Base-by-base conservation (phyloP, 2,113 vertebrate species). In the Butorides virescens region DNA sequence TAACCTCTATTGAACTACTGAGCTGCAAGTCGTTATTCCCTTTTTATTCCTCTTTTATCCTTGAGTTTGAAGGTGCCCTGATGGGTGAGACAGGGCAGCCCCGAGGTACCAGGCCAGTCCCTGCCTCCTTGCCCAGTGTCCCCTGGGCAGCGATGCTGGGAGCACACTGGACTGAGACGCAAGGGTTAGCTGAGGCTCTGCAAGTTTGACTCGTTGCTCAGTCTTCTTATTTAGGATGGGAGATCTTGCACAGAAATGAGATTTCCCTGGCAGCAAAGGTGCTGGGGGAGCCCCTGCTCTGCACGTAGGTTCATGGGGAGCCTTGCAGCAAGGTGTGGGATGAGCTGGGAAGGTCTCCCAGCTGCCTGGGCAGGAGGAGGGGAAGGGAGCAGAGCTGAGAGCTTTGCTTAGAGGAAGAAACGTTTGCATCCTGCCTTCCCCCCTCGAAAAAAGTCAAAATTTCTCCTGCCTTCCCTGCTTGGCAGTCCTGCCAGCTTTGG, bases 291-390 rank as follows among this genome's bases (percentile, higher is more conserved):
- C 39, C 22, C 26, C 22, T n/a, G 30, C 46, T 55, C 63, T 10
- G 16, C 55, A 15, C 34, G 2, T 13, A 11, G 25, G 37, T 21
- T 65, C 55, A 12, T 4, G n/a, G 25, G 26, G 49, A 76, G 32
- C 36, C 39, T 65, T 34, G 62, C 44, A 66, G 63, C 34, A 50
- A 47, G 39, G 7, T 44, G 29, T 1, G 2, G 50, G 44, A 32
- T 26, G 0, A 0, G 4, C 11, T 36, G 52, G 73, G 61, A 70
- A 77, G 19, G 21, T 90, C 10, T 49, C 46, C n/a, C 4, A 1
- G 29, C 10, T 39, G 39, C 44, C 49, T 34, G 23, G 1, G 3
- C 34, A 23, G 7, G 19, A 52, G 36, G 9, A 61, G 7, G 18
- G 46, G 46, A 83, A 83, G 37, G 52, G 34, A 77, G 29, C 46